Conservation (phyloP, 2,113 vertebrate species). For the Cephalopterus ornatus region DNA sequence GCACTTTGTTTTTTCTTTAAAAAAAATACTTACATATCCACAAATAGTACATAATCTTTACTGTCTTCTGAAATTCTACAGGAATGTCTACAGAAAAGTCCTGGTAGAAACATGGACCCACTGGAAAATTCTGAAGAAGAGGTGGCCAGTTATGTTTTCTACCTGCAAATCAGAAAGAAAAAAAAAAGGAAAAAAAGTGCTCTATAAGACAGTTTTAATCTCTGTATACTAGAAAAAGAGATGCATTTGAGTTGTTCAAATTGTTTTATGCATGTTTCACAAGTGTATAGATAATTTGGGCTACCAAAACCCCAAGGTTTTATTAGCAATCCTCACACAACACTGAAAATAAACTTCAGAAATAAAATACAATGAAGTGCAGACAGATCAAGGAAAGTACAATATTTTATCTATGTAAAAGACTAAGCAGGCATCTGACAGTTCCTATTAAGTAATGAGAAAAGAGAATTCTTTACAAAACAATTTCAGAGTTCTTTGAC, state of each 20-base stretch:
- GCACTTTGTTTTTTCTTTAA: neutral
- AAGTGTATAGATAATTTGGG: neutral
- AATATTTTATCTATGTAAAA: neutral
- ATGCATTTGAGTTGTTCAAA: neutral
- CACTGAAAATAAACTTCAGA: neutral
- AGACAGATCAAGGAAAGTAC: neutral
- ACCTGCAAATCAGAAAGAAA: constrained; percentile 72
- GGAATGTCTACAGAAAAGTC: constrained; percentile 96
- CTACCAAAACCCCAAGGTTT: neutral
- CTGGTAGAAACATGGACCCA: constrained; percentile 94
- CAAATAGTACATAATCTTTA: constrained; percentile 97
- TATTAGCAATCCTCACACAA: neutral
- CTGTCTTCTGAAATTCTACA: constrained; percentile 95
- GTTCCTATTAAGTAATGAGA: neutral
- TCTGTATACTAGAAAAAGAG: neutral
- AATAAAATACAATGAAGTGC: neutral
- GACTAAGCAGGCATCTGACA: neutral
- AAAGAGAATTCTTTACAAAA: neutral
- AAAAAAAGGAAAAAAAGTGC: neutral
- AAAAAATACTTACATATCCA: constrained; percentile 92
- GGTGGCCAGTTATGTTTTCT: constrained; percentile 98
- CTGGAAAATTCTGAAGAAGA: constrained; percentile 88
- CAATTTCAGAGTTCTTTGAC: neutral
- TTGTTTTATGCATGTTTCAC: neutral
- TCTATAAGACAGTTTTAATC: neutral